Percentiles rank a stretch among this genome's conserved stretches.
Conservation (phyloP, 2,888 invertebrate genomes). For the Melanchra persicariae region DNA sequence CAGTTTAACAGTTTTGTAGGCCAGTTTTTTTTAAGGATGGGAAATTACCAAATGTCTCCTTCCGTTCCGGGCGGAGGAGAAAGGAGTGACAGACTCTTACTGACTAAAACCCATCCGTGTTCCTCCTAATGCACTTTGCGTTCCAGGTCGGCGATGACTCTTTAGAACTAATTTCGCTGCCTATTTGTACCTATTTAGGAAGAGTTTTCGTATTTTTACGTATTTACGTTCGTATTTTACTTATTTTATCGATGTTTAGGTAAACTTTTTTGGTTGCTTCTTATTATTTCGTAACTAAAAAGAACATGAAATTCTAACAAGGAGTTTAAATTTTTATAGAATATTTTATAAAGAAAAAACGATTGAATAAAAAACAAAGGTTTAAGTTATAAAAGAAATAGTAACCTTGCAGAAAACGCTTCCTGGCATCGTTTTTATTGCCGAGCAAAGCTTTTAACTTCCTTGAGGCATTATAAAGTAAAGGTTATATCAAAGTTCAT, state of each 20-base stretch:
- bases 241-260: neutral
- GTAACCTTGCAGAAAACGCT: slow-evolving; percentile 52
- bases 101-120: too few relatives aligned
- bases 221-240: neutral
- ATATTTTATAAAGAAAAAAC: slow-evolving; percentile 1
- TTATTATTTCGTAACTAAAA: neutral
- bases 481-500: slow-evolving; percentile 57
- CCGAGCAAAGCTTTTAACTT: slow-evolving; percentile 53
- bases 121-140: too few relatives aligned
- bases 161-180: too few relatives aligned
- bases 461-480: slow-evolving; percentile 39
- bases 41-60: too few relatives aligned
- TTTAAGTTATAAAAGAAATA: slow-evolving; percentile 35
- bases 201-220: too few relatives aligned
- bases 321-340: slow-evolving; percentile 1
- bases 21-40: too few relatives aligned
- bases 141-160: too few relatives aligned
- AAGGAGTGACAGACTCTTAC: too few relatives aligned
- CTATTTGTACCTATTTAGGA: too few relatives aligned
- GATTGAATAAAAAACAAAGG: slow-evolving; percentile 16
- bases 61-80: too few relatives aligned
- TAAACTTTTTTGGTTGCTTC: neutral
- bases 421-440: slow-evolving; percentile 56
- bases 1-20: too few relatives aligned
- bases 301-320: neutral